Evolutionary conservation across 2,113 vertebrate species (phyloP).

Genomic region (Sminthopsis crassicaudata): DNA sequence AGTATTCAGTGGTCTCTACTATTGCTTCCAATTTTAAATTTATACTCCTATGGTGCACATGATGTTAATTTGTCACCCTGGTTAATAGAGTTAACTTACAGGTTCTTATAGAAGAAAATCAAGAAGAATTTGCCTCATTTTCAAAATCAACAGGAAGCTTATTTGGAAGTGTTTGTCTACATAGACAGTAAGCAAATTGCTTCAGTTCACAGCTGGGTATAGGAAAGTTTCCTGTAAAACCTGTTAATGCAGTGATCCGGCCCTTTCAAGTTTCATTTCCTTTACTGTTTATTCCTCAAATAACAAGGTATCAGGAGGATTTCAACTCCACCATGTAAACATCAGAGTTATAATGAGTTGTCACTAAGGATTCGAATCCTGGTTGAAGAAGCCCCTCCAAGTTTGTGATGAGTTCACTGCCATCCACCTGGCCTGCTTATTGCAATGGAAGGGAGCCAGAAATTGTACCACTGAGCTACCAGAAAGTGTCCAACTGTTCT

Average conservation of each 20-base stretch:
- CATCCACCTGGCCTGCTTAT: neutral
- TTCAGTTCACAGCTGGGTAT: neutral
- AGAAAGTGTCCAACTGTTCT: conserved; percentile 7
- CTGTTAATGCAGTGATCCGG: neutral
- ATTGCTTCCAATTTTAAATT: neutral
- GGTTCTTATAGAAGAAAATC: neutral
- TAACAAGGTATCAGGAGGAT: neutral
- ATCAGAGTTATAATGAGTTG: neutral
- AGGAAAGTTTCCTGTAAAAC: neutral
- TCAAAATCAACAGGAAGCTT: neutral
- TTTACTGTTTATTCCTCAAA: conserved; percentile 6
- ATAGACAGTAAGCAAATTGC: neutral
- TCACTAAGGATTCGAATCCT: conserved; percentile 44
- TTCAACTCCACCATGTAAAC: conserved; percentile 27
- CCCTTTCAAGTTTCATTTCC: neutral
- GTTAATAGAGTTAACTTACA: neutral
- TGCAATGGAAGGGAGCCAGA: conserved; percentile 6
- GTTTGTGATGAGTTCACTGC: conserved; percentile 12
- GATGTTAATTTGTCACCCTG: neutral
- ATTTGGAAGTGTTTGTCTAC: neutral
- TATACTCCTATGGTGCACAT: neutral
- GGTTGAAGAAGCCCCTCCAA: neutral
- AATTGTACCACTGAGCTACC: neutral
- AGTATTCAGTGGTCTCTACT: neutral
- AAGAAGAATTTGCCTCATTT: neutral